Percentiles rank a stretch among this genome's conserved stretches.
These are phyloP conservation scores for Procambarus clarkii DNA, from an alignment of 1,140 invertebrate genomes.

Conservation along the genomic window DNA sequence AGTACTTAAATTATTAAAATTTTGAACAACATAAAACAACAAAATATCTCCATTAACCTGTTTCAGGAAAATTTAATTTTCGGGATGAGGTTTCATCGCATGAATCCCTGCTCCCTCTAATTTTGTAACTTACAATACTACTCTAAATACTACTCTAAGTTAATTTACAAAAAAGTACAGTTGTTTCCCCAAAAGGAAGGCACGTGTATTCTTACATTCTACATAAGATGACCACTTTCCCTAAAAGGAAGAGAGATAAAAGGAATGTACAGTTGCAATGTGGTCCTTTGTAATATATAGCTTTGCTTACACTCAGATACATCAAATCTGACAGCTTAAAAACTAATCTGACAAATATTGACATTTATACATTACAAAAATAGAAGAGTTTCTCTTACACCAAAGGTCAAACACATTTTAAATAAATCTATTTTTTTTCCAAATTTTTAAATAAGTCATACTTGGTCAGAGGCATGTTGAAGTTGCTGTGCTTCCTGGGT, in stretches of 20 bases:
- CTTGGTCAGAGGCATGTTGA: neutral
- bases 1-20: neutral
- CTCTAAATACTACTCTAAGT: neutral
- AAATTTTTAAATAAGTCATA: neutral
- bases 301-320: neutral
- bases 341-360: slow-evolving; percentile 10
- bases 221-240: neutral
- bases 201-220: neutral
- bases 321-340: neutral
- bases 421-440: neutral
- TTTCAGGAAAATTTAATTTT: neutral
- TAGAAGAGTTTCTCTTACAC: neutral
- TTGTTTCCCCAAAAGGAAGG: neutral
- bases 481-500: neutral
- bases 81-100: neutral
- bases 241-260: neutral
- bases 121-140: too few species aligned
- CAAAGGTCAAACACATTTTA: neutral
- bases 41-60: neutral
- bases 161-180: neutral
- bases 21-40: neutral
- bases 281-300: neutral
- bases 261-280: slow-evolving; percentile 10
- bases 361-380: slow-evolving; percentile 18
- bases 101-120: neutral